Base-by-base conservation (phyloP, 2,797 vertebrate species). In the Lagodon rhomboides region DNA sequence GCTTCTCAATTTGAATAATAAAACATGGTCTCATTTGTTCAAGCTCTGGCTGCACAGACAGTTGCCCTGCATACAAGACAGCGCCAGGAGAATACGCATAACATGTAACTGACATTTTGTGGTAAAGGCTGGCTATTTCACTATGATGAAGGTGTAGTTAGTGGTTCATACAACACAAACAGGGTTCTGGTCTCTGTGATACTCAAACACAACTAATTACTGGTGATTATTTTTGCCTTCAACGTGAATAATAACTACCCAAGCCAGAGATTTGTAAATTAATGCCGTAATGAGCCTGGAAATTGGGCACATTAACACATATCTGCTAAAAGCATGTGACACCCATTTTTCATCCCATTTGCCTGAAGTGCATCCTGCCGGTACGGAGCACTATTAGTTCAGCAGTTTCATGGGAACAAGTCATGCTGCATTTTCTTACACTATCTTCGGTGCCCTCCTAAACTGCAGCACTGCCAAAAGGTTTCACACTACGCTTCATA, bases 251-350 rank as follows among this genome's bases (percentile, higher is more conserved):
- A 94, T 93, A 91, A 90, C 81, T 86, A 84, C 75, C 85, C 84
- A 87, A 89, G 86, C 79, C 86, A 89, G 87, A 91, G 80, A 92
- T 89, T 90, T 92, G 82, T 92, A 88, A 89, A 94, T 92, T 89
- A 92, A 92, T 91, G 86, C 88, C 72, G 90, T 92, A 95, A 94
- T 93, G 89, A 95, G 91, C 80, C 87, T 92, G 91, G 89, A 94
- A 94, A 95, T 93, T 91, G 87, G 87, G 73, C 82, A 88, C 89
- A 93, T 95, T 94, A 95, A 85, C 87, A 89, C 80, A 77, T 90
- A 86, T 87, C 91, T 89, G 85, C 90, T 91, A 93, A 93, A 92
- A 92, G 85, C 92, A 91, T 86, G 87, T 85, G 80, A 93, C 89
- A 88, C 83, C 86, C 86, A 94, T 92, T 93, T 94, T 92, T 93